Evolutionary conservation across 2,888 invertebrate species (phyloP).

Genomic region (Disparrhopalites patrizii): DNA sequence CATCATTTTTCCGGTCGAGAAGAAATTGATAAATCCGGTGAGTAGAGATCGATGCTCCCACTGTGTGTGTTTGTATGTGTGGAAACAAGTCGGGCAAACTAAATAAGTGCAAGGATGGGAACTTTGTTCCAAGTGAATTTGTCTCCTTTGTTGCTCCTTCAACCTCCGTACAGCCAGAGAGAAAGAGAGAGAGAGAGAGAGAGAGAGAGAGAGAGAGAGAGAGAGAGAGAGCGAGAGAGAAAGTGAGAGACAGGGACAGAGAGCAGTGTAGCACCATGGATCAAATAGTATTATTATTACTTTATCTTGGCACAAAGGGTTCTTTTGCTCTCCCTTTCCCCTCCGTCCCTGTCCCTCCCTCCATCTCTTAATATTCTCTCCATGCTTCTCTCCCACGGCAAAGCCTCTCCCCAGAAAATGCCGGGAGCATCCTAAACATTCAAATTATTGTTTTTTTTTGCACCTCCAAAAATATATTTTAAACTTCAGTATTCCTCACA

Average conservation of each 20-base stretch:
- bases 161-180: background rate
- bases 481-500: too few species aligned
- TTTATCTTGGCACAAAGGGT: too few species aligned
- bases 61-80: too few species aligned
- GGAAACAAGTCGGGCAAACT: constrained; percentile 33
- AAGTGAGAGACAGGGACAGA: background rate
- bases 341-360: background rate
- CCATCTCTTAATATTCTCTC: too few species aligned
- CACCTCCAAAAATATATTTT: too few species aligned
- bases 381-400: too few species aligned
- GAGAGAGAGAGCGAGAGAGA: background rate
- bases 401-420: too few species aligned
- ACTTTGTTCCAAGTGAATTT: constrained; percentile 26
- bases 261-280: too few species aligned
- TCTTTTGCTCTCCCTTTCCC: background rate
- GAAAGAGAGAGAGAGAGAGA: background rate
- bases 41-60: constrained; percentile 35
- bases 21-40: constrained; percentile 48
- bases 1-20: constrained; percentile 46
- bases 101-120: constrained; percentile 31
- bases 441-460: too few species aligned
- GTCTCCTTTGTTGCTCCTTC: constrained; percentile 8
- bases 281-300: too few species aligned
- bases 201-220: background rate
- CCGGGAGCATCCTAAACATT: too few species aligned